Evolutionary conservation across 2,113 vertebrate species (phyloP), one percentile per base, ranked within the genome.

Genomic region (Brachyhypopomus occidentalis): DNA sequence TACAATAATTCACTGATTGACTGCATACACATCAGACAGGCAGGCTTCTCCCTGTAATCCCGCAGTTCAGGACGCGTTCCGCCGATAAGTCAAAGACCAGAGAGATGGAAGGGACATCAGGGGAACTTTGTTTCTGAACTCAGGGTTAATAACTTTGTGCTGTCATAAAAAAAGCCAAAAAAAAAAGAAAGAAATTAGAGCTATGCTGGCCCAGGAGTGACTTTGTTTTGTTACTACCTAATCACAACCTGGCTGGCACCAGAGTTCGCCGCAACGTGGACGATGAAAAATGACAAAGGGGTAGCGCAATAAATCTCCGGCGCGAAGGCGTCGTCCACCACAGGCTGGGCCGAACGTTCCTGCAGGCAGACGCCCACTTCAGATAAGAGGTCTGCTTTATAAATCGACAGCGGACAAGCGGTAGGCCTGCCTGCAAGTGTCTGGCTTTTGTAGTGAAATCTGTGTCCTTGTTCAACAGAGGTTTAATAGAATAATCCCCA

Each of bases 401-500:
- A 80, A 73, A 72, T 20, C 27, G 23, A 64, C 60, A 73, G 34
- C 55, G 14, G 56, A 19, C 14, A 17, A 62, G 56, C 34, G 20
- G 12, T 38, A 62, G 36, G 7, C 19, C 62, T 71, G 38, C 79
- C 72, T 76, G 77, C 23, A 55, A 73, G 23, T 66, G 20, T 60
- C 25, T 71, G 59, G 72, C 75, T 70, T 70, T 30, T 23, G 48
- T 80, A 72, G 72, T 23, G 25, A 22, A 41, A 41, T 41, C 41
- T 4, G 41, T 41, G 41, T 41, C 78, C 58, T 55, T 80, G 74
- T 79, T 78, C 69, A 78, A 78, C 75, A 72, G n/a, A 59, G 25
- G 27, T 84, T 82, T 84, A 81, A 81, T 70, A 67, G 70, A 80
- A 83, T 74, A 73, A 80, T 66, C 45, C 27, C 14, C 71, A 12